These are phyloP conservation scores for Sterrhoptilus dennistouni DNA, from an alignment of 2,113 vertebrate genomes.

Conservation along the genomic window DNA sequence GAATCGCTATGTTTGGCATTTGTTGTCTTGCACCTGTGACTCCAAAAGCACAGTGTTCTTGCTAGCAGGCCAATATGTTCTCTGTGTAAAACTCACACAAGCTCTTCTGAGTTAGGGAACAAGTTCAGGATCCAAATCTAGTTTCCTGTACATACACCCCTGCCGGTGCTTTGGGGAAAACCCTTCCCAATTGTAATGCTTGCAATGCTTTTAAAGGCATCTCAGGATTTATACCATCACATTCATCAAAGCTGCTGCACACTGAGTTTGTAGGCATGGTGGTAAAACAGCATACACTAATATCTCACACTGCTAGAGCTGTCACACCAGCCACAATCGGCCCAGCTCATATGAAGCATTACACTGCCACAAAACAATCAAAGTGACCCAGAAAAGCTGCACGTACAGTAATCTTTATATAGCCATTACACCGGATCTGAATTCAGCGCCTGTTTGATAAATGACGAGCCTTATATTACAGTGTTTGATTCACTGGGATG, in stretches of 20 bases:
- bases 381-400: constrained; percentile 12
- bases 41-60: background rate
- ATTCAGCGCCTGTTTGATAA: background rate
- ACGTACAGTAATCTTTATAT: background rate
- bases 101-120: background rate
- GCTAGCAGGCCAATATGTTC: background rate
- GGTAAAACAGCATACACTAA: background rate
- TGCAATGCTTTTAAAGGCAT: background rate
- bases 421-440: background rate
- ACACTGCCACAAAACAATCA: background rate
- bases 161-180: background rate
- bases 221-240: background rate
- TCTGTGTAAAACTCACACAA: background rate
- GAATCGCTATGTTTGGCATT: background rate
- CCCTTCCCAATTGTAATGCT: background rate
- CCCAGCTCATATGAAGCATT: background rate
- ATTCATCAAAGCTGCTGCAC: background rate
- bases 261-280: background rate
- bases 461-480: background rate
- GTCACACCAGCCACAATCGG: background rate
- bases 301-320: background rate
- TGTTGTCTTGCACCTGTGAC: background rate
- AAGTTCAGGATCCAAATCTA: background rate
- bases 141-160: background rate
- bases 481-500: constrained; percentile 18